Base-by-base conservation (phyloP, 2,888 invertebrate genomes). In the Autographa pulchrina region DNA sequence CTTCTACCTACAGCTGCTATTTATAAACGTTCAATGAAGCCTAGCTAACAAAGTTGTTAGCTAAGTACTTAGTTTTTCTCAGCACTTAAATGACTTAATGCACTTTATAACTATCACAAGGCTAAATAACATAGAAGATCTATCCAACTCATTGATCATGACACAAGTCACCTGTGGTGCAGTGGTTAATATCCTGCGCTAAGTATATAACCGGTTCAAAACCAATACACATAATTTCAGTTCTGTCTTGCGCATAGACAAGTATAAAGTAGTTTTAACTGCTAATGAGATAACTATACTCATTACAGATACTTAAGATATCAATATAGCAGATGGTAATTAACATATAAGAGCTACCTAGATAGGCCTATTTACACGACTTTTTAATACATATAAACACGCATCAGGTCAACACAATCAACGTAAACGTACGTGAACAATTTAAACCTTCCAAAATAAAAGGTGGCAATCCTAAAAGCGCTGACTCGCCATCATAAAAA, bases 1-100 rank as follows among this genome's bases (percentile, higher is more conserved):
- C 69, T 72, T 65, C 67, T 79, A 67, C 69, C 66, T 75, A 72
- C 70, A 66, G 61, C 63, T 58, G 61, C 72, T 78, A 78, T 78
- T 78, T 80, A 78, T 78, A 72, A 64, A 72, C 77, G 72, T 68
- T 62, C 68, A 80, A 76, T 61, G 63, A 68, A 78, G 77, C 77
- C 80, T 78, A 66, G 68, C 65, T 61, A 48, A 41, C 63, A 43
- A 59, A 18, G 11, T 62, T 61, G 60, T 52, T 63, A 54, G 32
- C 14, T 54, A 59, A 18, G 11, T 62, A 64, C 63, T 52, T 63
- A 54, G 32, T 16, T 54, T 58, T 41, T 38, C 6, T 20, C 20
- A 56, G 25, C 20, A 25, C 54, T 20, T 48, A n/a, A 48, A 1
- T 48, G 48, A 48, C 48, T 48, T 48, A 7, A 48, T 56, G 54